phyloP scores from a whole-genome alignment of 2,797 vertebrate genomes.

The Rhabdomys pumilio region DNA sequence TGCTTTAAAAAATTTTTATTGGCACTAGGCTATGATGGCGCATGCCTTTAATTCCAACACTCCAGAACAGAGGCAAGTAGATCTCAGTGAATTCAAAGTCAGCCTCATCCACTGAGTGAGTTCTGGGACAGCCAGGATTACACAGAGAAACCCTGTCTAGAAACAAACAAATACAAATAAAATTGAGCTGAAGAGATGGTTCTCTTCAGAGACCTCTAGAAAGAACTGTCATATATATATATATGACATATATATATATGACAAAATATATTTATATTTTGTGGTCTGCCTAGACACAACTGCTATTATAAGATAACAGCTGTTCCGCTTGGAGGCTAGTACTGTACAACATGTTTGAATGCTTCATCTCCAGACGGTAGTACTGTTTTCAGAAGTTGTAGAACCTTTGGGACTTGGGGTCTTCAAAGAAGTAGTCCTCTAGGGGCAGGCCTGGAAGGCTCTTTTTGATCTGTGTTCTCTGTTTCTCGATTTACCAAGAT shows the following conservation, averaged over 20 bases:
- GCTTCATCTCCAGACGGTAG: not conserved
- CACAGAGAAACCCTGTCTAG: too few relatives aligned
- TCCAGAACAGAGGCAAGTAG: not conserved
- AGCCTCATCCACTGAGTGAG: too few relatives aligned
- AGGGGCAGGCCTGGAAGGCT: not conserved
- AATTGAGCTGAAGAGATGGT: not conserved
- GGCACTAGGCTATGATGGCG: not conserved
- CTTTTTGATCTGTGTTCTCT: not conserved
- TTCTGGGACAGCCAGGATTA: too few relatives aligned
- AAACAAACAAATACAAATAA: too few relatives aligned
- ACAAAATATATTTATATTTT: too few relatives aligned
- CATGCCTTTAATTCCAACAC: not conserved
- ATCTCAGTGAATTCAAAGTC: not conserved
- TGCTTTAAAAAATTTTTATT: not conserved
- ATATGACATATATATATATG: too few relatives aligned
- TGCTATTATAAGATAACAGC: not conserved
- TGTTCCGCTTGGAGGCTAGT: not conserved
- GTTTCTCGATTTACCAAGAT: not conserved
- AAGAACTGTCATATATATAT: too few relatives aligned
- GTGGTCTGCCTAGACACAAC: not conserved
- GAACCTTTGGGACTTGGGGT: not conserved
- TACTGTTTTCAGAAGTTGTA: not conserved
- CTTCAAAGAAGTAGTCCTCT: not conserved
- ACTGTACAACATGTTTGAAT: not conserved
- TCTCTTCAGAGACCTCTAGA: not conserved